Base-by-base conservation (phyloP, 2,113 vertebrate species). In the Marmota flaviventris region DNA sequence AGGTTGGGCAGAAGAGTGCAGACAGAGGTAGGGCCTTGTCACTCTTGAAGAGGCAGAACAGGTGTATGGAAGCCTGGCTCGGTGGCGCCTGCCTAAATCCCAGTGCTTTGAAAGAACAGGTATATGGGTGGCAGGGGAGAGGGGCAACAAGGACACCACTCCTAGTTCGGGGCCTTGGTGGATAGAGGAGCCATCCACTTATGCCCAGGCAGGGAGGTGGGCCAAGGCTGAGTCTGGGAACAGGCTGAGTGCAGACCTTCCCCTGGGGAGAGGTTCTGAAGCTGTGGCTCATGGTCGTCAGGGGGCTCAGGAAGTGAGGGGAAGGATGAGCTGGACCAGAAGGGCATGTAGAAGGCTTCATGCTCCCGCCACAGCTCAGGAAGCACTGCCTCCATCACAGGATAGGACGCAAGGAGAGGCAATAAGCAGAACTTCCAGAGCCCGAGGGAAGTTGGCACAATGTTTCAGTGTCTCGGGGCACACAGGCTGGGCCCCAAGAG, bases 351-450 rank as follows among this genome's bases (percentile, higher is more conserved):
- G 98, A 99, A 99, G n/a, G 93, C 4, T 39, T 24, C 91, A 13
- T 99, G 98, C 67, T 99, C 98, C 99, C 98, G 95, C 99, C 99
- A 99, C 78, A 98, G 83, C 87, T 98, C 98, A 0, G 98, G 96
- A 39, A 98, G 96, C 85, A 99, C 98, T 0, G 95, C 61, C 37
- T 72, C 98, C 8, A 98, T 98, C 98, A 56, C 99, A 98, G 4
- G 98, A 79, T 0, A 99, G 99, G 37, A 99, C 34, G 0, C 96
- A 97, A 12, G 98, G 94, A 20, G 99, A 99, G 12, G 99, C 98
- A 78, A 99, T 99, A 91, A 99, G 98, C 95, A 99, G 96, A 77
- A 99, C 98, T 98, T 99, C 99, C 97, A 99, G 94, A 0, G 99
- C 99, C 37, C 98, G 97, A 0, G 99, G 99, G 79, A 99, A 99